phyloP scores from a whole-genome alignment of 2,113 vertebrate genomes.

The Benitochromis conjunctus region DNA sequence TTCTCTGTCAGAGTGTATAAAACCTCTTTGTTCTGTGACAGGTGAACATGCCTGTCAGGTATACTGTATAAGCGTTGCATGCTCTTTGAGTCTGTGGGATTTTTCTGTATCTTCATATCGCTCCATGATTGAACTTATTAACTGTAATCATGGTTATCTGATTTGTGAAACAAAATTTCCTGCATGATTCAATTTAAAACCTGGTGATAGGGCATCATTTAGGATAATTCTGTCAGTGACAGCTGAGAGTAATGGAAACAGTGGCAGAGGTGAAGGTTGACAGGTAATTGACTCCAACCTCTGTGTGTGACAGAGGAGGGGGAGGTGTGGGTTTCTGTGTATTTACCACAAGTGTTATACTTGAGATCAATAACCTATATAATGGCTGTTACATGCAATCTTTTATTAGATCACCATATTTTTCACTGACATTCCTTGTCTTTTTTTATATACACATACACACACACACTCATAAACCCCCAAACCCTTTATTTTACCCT shows the following conservation, averaged over 20 bases:
- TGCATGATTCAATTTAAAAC: slow-evolving; percentile 3
- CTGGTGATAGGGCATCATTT: neutral
- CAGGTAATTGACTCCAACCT: slow-evolving; percentile 39
- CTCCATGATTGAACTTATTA: neutral
- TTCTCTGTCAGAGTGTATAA: neutral
- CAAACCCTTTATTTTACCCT: neutral
- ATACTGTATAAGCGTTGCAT: neutral
- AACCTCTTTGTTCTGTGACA: neutral
- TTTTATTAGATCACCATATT: slow-evolving; percentile 16
- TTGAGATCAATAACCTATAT: slow-evolving; percentile 44
- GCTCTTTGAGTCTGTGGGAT: neutral
- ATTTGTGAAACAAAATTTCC: slow-evolving; percentile 1
- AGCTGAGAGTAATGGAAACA: slow-evolving; percentile 7
- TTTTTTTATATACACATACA: neutral
- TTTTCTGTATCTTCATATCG: neutral
- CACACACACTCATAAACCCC: neutral
- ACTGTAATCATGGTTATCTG: neutral
- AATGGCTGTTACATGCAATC: slow-evolving; percentile 18
- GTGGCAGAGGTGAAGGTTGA: neutral
- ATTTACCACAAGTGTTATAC: neutral
- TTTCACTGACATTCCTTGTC: neutral
- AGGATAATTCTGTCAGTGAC: slow-evolving; percentile 3
- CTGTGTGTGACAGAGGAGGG: neutral
- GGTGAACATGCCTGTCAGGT: neutral
- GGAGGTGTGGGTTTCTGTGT: neutral